Conservation (phyloP, 1,140 invertebrate genomes). For the Dolichoris vasculosae region DNA sequence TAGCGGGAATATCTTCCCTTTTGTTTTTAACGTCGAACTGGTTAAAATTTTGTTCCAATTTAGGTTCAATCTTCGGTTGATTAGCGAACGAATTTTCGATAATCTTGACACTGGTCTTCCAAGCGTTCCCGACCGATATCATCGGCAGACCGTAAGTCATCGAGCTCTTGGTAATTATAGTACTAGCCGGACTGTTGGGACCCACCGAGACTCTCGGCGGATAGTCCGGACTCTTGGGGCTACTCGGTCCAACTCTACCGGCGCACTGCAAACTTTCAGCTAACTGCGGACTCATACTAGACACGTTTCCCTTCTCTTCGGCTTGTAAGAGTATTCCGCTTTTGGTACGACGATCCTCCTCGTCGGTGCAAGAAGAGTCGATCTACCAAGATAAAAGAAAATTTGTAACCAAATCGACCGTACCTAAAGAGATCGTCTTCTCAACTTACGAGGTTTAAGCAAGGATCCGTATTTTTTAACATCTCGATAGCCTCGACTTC, state of each 20-base stretch:
- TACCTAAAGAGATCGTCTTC: not conserved
- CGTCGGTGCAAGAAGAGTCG: constrained; percentile 54
- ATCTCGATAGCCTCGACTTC: not conserved
- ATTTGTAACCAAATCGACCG: not conserved
- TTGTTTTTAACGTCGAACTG: constrained; percentile 18
- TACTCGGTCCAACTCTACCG: constrained; percentile 58
- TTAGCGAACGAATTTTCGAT: constrained; percentile 34
- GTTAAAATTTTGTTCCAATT: constrained; percentile 24
- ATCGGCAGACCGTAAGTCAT: constrained; percentile 54
- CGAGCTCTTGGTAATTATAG: constrained; percentile 59
- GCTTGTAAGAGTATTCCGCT: constrained; percentile 54
- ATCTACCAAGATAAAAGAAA: constrained; percentile 54
- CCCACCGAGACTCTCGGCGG: constrained; percentile 64
- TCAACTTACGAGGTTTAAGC: constrained; percentile 18
- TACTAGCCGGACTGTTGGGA: constrained; percentile 60
- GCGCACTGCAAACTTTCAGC: constrained; percentile 68
- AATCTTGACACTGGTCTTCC: constrained; percentile 47
- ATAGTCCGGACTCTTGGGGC: constrained; percentile 71
- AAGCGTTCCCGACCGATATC: constrained; percentile 59
- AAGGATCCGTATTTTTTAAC: not conserved
- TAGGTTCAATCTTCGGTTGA: constrained; percentile 34
- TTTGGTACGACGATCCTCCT: constrained; percentile 45
- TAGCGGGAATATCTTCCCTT: constrained; percentile 6
- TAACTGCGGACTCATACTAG: constrained; percentile 65
- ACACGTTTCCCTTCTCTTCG: constrained; percentile 65